phyloP scores from a whole-genome alignment of 2,888 invertebrate genomes.

The Cetonia aurata region DNA sequence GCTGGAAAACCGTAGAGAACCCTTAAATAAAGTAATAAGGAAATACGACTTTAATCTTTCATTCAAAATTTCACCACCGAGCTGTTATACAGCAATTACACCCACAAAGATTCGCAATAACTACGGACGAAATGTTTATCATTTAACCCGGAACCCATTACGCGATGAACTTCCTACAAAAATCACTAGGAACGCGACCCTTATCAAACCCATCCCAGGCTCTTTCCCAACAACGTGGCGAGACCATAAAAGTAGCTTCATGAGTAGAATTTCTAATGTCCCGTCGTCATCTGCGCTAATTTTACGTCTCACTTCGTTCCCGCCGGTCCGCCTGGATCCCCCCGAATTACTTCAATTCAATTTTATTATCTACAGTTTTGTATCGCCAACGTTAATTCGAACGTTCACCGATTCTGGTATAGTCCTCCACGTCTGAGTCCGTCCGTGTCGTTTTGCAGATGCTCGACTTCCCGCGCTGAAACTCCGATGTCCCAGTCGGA shows the following conservation, averaged over 20 bases:
- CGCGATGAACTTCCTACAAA: neutral
- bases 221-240: conserved; percentile 12
- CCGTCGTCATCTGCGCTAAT: conserved; percentile 23
- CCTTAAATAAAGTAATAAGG: no score
- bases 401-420: neutral
- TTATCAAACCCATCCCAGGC: conserved; percentile 2
- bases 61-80: no score
- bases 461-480: conserved; percentile 5
- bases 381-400: neutral
- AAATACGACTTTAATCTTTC: no score
- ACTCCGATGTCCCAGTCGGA: no score
- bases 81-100: no score
- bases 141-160: conserved; percentile 6
- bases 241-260: conserved; percentile 18
- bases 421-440: no score
- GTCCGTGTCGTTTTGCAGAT: conserved; percentile 6
- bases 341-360: conserved; percentile 30
- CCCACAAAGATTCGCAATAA: no score
- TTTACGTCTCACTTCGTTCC: conserved; percentile 7
- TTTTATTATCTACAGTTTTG: conserved; percentile 15
- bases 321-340: neutral
- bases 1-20: no score
- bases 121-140: neutral
- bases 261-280: conserved; percentile 26
- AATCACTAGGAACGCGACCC: conserved; percentile 4